Conservation (phyloP, 37 sponge, comb jelly and placozoan species). For the Chondrosia reniformis region DNA sequence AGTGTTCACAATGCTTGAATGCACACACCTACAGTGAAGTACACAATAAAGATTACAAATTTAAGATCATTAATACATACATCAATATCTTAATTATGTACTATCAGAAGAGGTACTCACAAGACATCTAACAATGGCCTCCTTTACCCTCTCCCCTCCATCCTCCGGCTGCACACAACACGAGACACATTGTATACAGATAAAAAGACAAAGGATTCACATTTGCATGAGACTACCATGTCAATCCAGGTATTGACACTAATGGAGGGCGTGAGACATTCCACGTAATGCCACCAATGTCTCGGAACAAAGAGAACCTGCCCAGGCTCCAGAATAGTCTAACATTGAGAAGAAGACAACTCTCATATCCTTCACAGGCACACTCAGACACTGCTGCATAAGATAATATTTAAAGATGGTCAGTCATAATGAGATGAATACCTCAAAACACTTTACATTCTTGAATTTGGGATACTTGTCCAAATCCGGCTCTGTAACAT, state of each 20-base stretch:
- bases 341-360: background rate
- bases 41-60: background rate
- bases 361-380: background rate
- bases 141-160: conserved; percentile 57
- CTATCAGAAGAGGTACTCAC: no score
- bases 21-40: background rate
- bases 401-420: background rate
- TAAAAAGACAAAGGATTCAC: background rate
- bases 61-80: background rate
- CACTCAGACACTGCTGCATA: background rate
- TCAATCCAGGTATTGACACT: conserved; percentile 95
- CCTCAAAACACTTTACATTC: no score
- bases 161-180: conserved; percentile 32
- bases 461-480: conserved; percentile 40
- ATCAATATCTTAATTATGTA: background rate
- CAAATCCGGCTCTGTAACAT: conserved; percentile 60
- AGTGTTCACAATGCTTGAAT: background rate
- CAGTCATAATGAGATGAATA: no score
- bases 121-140: conserved; percentile 50
- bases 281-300: conserved; percentile 98
- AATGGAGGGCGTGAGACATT: conserved; percentile 69
- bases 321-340: conserved; percentile 77
- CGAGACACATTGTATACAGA: background rate
- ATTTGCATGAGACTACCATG: conserved; percentile 27
- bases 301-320: conserved; percentile 86